Evolutionary conservation across 2,888 invertebrate species (phyloP), one percentile per base, ranked within the genome.

Genomic region (Philopedon plagiatum): DNA sequence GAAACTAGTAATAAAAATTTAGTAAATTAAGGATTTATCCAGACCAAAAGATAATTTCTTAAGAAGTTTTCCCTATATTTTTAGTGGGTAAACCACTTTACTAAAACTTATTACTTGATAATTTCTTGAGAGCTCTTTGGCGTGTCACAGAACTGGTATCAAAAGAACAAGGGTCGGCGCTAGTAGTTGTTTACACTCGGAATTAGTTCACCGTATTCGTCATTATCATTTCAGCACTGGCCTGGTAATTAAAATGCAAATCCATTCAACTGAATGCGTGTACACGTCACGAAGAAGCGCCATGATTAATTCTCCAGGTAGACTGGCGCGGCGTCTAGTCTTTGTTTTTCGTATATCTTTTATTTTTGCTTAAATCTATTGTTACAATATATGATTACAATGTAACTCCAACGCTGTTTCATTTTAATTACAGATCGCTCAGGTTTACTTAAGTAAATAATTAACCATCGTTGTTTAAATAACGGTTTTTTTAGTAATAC

Each of bases 141-240:
- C 62, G 64, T 57, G 70, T 46, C 46, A 44, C 46, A 37, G 57
- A 68, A 44, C 18, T 41, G 44, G 21, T 72, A 70, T 56, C 44
- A 73, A 58, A 58, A 49, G 18, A 44, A 76, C 66, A 71, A 73
- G 77, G 75, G 76, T 75, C 72, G 13, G 37, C 56, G 21, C 39
- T 39, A 54, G 63, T 72, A 73, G 81, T 84, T 85, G 84, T 85
- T 85, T 85, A 84, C 85, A 84, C 82, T 83, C 83, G 82, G 83
- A 83, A 85, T 84, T 84, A 66, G 66, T 58, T 56, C 39, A 51
- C 56, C 23, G 57, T 81, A 85, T 83, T 85, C 85, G 82, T 87
- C 87, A 89, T 89, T 89, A 89, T 89, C 88, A 89, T 89, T 88
- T 88, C 88, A 88, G 86, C 87, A 88, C 88, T 88, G 87, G 87